Base-by-base conservation (phyloP, 2,797 vertebrate genomes). In the Kryptopterus vitreolus region DNA sequence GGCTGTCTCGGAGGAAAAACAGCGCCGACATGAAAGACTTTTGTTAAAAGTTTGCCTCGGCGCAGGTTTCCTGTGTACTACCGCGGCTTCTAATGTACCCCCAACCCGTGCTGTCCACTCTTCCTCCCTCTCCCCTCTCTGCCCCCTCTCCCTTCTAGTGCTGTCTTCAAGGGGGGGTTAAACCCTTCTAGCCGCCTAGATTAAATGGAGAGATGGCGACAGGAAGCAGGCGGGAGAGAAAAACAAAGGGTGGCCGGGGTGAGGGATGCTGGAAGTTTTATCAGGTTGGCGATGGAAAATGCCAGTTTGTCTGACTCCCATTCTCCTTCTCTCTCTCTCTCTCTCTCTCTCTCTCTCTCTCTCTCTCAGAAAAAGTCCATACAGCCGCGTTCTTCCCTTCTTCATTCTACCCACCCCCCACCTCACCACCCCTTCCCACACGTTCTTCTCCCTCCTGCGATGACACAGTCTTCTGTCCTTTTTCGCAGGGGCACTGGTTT, bases 191-290 rank as follows among this genome's bases (percentile, higher is more conserved):
- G 91, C 95, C 94, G 96, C 95, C 96, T 95, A 98, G 96, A 99
- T 99, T 97, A 97, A 98, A 96, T 96, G 95, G 95, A 94, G 96
- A 96, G 97, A 97, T 98, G 96, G 96, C 95, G 96, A 98, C 96
- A 97, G 97, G 96, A 98, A 99, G 94, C 95, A 95, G 96, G 94
- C 95, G 95, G 95, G 95, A 95, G 97, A 95, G 94, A 93, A 95
- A 96, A 96, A 96, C 94, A 97, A 96, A 96, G 95, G 94, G 93
- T 92, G 92, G 93, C 91, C 93, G 33, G 88, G 89, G 86, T 89
- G 91, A 92, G 89, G 85, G 90, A 93, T 91, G 90, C 88, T 83
- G 87, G 88, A 87, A 87, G 90, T 90, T 88, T 92, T 92, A 94
- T 93, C 91, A 95, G 95, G 95, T 95, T 94, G 95, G 94, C 94